phyloP scores from a whole-genome alignment of 2,797 vertebrate species.

The Taenioides sp. region DNA sequence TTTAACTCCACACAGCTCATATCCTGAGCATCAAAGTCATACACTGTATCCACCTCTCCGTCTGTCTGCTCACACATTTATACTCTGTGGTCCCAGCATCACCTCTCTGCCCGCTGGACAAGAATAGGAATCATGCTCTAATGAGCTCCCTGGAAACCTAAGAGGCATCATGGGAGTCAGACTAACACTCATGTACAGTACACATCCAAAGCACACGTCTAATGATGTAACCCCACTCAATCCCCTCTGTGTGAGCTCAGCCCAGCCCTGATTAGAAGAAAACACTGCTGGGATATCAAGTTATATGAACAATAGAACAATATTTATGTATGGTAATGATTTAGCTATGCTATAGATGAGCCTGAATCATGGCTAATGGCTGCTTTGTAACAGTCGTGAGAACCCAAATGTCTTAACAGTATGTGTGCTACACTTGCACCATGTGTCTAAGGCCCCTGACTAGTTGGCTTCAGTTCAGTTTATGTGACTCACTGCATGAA shows the following conservation, averaged over 20 bases:
- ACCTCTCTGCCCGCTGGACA: constrained; percentile 48
- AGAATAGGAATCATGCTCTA: constrained; percentile 70
- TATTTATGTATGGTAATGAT: background rate
- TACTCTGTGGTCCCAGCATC: constrained; percentile 20
- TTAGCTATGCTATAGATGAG: constrained; percentile 18
- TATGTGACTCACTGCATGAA: constrained; percentile 41
- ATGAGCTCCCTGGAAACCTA: constrained; percentile 75
- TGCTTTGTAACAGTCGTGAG: constrained; percentile 22
- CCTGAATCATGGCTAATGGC: constrained; percentile 19
- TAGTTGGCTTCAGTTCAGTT: constrained; percentile 49
- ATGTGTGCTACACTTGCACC: constrained; percentile 42
- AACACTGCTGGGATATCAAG: constrained; percentile 14
- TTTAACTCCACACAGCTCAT: constrained; percentile 23
- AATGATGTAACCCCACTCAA: constrained; percentile 60
- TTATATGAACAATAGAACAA: background rate
- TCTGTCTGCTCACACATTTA: constrained; percentile 16
- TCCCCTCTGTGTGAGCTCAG: constrained; percentile 15
- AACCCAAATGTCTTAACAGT: constrained; percentile 58
- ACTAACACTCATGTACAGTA: constrained; percentile 24
- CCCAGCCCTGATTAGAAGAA: constrained; percentile 10
- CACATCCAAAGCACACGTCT: constrained; percentile 27
- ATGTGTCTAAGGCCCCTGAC: constrained; percentile 54
- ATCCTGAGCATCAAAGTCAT: constrained; percentile 10
- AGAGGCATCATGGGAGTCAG: constrained; percentile 51
- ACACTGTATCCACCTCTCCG: constrained; percentile 3